Percentiles rank a stretch among this genome's conserved stretches.
phyloP scores from a whole-genome alignment of 2,113 vertebrate species.

The Terrapene triunguis region DNA sequence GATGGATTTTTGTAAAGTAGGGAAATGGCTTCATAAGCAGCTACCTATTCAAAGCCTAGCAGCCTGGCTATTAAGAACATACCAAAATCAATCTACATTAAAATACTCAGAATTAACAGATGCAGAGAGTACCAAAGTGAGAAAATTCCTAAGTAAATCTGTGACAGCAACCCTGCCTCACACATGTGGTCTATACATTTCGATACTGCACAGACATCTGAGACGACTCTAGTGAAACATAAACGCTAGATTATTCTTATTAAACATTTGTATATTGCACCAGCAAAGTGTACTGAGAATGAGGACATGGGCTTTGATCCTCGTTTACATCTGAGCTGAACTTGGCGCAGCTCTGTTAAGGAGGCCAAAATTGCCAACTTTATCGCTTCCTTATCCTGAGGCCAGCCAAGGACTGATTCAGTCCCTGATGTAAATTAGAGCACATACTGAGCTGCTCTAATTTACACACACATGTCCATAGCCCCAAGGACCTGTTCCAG shows the following conservation, averaged over 20 bases:
- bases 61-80: neutral
- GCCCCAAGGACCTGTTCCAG: neutral
- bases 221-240: neutral
- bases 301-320: neutral
- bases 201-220: neutral
- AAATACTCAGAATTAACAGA: neutral
- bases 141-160: neutral
- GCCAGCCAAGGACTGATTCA: neutral
- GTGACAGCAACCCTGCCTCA: neutral
- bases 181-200: neutral
- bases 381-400: neutral
- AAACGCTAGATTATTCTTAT: neutral
- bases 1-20: conserved; percentile 1
- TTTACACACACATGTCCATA: neutral
- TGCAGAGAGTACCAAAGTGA: neutral
- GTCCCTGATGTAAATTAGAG: neutral
- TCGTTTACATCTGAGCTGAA: neutral
- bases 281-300: neutral
- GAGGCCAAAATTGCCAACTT: neutral
- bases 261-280: neutral
- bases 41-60: neutral
- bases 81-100: neutral
- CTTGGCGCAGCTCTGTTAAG: neutral
- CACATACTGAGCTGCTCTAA: neutral
- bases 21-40: neutral